These are phyloP conservation scores for Atrina japonica DNA, from an alignment of 2,888 invertebrate species.

Conservation along the genomic window DNA sequence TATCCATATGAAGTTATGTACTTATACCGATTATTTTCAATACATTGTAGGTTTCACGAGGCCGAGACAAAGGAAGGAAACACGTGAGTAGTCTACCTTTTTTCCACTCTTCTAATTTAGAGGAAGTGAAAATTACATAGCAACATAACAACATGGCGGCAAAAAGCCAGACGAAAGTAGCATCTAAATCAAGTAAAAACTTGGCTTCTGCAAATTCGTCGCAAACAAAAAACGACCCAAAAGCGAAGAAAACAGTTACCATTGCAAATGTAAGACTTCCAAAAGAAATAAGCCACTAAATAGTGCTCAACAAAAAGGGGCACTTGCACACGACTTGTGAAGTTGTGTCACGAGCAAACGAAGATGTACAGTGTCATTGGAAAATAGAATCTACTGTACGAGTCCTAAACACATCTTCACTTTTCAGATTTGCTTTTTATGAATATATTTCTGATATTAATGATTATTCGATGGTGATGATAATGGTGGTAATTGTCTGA, in stretches of 20 bases:
- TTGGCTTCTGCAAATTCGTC: slow-evolving; percentile 43
- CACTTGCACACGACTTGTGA: too few species aligned
- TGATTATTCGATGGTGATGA: too few species aligned
- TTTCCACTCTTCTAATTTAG: neutral
- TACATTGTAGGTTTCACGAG: neutral
- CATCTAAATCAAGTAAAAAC: slow-evolving; percentile 55
- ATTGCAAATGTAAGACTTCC: slow-evolving; percentile 52
- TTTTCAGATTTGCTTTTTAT: too few species aligned
- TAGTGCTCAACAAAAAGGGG: neutral
- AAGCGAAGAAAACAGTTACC: slow-evolving; percentile 61
- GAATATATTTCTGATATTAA: too few species aligned
- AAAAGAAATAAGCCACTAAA: neutral
- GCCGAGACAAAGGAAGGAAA: slow-evolving; percentile 37
- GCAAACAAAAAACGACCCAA: slow-evolving; percentile 50
- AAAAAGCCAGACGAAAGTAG: slow-evolving; percentile 53
- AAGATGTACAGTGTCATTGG: too few species aligned
- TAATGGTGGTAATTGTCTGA: too few species aligned
- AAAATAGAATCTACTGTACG: too few species aligned
- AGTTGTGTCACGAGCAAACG: too few species aligned
- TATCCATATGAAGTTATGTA: too few species aligned
- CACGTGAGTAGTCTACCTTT: slow-evolving; percentile 37
- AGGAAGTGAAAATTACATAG: slow-evolving; percentile 39
- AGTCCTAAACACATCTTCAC: too few species aligned
- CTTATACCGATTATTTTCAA: too few species aligned
- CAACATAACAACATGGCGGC: slow-evolving; percentile 62